Evolutionary conservation across 2,113 vertebrate genomes (phyloP), one percentile per base, ranked within the genome.

Genomic region (Charina bottae): DNA sequence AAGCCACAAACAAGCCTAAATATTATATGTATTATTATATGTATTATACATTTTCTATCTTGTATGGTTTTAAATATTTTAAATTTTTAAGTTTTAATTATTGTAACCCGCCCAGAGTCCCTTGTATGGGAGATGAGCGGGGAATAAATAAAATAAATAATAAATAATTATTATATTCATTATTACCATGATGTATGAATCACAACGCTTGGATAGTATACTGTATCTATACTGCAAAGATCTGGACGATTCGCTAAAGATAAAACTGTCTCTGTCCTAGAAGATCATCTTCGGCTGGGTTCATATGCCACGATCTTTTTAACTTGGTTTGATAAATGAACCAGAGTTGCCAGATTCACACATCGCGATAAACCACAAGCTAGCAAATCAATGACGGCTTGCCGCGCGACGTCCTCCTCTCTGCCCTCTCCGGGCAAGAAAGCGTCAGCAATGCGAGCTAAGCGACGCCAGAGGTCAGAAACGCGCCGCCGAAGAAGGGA

Each of bases 381-480:
- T 10, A 37, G 33, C 33, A 21, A 78, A 42, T 78, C 33, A 21
- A 78, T 10, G 33, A 78, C 33, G 72, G 33, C 19, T 78, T 42
- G 72, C 72, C 2, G 72, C 2, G 72, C 72, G 33, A 21, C 72
- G 3, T n/a, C 42, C 1, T 11, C 5, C 46, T 9, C 23, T 42
- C 11, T 83, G 28, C 4, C 86, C 68, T 10, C 68, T 12, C 42
- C 9, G 28, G 78, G 87, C 54, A 56, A 54, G 21, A 72, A n/a
- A 58, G 37, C 42, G 28, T 7, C 55, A 28, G 89, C 90, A 53
- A 1, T 60, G 33, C 55, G 1, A 17, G 28, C 0, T 2, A 5
- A 19, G 42, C 0, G 1, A 49, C 95, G 78, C 93, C 58, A 93
- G 95, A 83, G 87, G 93, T 78, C 88, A 94, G 87, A 26, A 6